Conservation (phyloP, 2,888 invertebrate species). For the Anorthoa munda region DNA sequence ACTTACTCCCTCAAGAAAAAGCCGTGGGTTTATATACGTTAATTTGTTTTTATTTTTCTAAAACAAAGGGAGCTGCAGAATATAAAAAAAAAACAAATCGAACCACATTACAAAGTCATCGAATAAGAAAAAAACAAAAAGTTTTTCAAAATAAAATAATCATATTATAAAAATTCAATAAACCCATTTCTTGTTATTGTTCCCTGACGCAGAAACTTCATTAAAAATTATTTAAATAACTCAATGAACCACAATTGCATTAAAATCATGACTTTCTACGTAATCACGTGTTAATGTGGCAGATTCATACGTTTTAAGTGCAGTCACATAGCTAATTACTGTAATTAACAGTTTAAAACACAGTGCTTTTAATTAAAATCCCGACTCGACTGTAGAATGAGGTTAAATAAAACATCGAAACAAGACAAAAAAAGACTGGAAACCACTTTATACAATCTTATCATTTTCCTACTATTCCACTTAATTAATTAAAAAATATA, state of each 20-base stretch:
- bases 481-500: not conserved
- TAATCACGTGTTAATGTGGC: conserved; percentile 24
- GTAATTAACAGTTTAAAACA: conserved; percentile 21
- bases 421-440: not conserved
- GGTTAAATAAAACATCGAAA: not conserved
- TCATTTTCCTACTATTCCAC: not conserved
- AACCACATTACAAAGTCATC: conserved; percentile 24
- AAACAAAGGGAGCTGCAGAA: not conserved
- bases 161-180: not conserved
- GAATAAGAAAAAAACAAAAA: not conserved
- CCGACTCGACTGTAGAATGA: not conserved
- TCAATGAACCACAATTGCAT: conserved; percentile 7
- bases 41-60: not conserved
- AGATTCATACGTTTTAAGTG: conserved; percentile 19
- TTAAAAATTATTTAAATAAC: conserved; percentile 27
- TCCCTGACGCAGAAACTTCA: conserved; percentile 23
- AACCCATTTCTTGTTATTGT: conserved; percentile 3
- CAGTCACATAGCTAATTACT: conserved; percentile 42
- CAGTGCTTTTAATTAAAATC: not conserved
- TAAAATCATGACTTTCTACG: conserved; percentile 18
- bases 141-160: not conserved
- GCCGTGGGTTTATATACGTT: no score
- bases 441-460: not conserved
- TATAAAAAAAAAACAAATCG: not conserved
- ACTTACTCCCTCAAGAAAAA: no score